phyloP scores from a whole-genome alignment of 1,140 invertebrate genomes.

The Cotesia chilonis region DNA sequence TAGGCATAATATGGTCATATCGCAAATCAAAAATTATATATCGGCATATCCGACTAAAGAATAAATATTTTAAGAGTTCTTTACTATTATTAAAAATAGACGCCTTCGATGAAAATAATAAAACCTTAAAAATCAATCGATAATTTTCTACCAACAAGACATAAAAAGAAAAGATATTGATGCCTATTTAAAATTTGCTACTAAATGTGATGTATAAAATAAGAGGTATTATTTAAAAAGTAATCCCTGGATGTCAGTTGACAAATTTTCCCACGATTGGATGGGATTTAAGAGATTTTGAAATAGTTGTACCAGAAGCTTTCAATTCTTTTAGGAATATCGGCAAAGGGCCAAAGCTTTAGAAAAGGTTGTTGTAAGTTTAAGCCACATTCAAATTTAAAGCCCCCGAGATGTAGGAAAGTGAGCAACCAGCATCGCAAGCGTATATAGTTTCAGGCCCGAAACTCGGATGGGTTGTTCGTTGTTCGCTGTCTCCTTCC shows the following conservation, averaged over 20 bases:
- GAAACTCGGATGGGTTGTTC: conserved; percentile 14
- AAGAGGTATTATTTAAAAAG: neutral
- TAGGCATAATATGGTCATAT: too few relatives aligned
- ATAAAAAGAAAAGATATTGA: too few relatives aligned
- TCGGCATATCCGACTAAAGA: too few relatives aligned
- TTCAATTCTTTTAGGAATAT: conserved; percentile 19
- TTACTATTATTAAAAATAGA: too few relatives aligned
- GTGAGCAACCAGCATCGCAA: neutral
- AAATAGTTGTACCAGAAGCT: neutral
- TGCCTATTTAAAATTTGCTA: neutral
- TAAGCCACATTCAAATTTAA: conserved; percentile 33
- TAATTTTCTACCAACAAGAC: too few relatives aligned
- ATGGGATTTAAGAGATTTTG: conserved; percentile 10
- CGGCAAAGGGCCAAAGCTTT: conserved; percentile 22
- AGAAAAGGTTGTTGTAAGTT: conserved; percentile 16
- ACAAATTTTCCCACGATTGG: conserved; percentile 17
- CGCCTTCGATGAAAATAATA: too few relatives aligned
- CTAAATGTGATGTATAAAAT: conserved; percentile 6
- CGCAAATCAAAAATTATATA: too few relatives aligned
- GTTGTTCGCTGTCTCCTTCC: neutral
- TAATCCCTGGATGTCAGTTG: conserved; percentile 4
- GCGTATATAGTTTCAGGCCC: conserved; percentile 16
- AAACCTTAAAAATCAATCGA: too few relatives aligned
- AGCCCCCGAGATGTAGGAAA: neutral
- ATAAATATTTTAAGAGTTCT: too few relatives aligned